Percentiles rank a stretch among this genome's conserved stretches.
phyloP scores from a whole-genome alignment of 2,797 vertebrate species.

The Peromyscus aztecus region DNA sequence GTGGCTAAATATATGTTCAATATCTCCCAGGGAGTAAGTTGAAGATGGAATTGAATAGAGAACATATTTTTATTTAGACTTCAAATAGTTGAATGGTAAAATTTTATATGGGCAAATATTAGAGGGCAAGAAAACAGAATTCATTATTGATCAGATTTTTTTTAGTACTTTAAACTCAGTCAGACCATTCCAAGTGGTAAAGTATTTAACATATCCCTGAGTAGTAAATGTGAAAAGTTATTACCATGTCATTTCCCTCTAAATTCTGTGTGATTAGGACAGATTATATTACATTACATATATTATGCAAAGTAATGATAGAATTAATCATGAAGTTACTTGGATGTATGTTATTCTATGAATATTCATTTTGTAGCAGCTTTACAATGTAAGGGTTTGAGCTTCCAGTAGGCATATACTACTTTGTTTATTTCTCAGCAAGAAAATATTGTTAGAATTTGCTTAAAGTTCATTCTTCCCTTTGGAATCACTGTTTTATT shows the following conservation, averaged over 20 bases:
- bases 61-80: neutral
- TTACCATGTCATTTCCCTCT: neutral
- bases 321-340: neutral
- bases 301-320: neutral
- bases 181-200: neutral
- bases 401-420: neutral
- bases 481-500: neutral
- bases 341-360: neutral
- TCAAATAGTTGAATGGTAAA: neutral
- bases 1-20: neutral
- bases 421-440: constrained; percentile 19
- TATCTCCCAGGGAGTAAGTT: neutral
- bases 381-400: neutral
- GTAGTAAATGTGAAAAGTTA: neutral
- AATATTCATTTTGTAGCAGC: constrained; percentile 19
- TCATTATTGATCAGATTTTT: neutral
- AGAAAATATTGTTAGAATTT: neutral
- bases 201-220: neutral
- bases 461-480: neutral
- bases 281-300: neutral
- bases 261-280: neutral
- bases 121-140: neutral
- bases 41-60: neutral
- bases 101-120: neutral
- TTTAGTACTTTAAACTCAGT: neutral